These are phyloP conservation scores for Artibeus lituratus DNA, from an alignment of 2,797 vertebrate genomes.

Conservation along the genomic window DNA sequence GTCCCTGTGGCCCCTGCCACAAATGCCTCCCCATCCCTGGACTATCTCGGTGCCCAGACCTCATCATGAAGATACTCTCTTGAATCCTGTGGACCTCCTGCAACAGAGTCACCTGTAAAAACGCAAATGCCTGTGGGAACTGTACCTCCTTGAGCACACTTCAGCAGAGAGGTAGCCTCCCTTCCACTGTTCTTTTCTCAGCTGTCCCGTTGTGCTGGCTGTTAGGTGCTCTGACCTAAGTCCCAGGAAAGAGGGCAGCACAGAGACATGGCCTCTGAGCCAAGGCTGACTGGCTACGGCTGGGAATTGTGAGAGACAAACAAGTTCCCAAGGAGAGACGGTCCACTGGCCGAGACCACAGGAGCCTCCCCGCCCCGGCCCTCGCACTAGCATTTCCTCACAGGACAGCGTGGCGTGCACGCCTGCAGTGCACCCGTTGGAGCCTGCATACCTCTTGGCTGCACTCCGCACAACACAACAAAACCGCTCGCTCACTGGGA, in stretches of 20 bases:
- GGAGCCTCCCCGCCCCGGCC: neutral
- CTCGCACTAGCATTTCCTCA: neutral
- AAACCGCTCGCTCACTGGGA: neutral
- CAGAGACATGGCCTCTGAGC: neutral
- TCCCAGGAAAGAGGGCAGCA: neutral
- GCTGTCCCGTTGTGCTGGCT: neutral
- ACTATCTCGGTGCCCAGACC: neutral
- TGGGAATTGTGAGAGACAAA: neutral
- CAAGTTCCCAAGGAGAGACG: neutral
- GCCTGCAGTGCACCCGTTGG: no score
- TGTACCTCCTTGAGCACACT: neutral
- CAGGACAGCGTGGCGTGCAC: neutral
- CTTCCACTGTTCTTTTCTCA: neutral
- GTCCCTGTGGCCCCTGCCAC: neutral
- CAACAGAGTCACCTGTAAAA: neutral
- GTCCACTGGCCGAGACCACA: neutral
- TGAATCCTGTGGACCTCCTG: neutral
- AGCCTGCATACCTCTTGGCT: neutral
- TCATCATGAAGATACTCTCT: neutral
- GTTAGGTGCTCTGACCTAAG: neutral
- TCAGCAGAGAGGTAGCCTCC: neutral
- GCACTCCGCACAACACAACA: accelerated
- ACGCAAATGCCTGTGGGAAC: neutral
- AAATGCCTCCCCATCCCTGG: neutral
- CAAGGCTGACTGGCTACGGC: neutral